A percentile compares a stretch with the other conserved stretches of the same genome.
These are phyloP conservation scores for Bujurquina vittata DNA, from an alignment of 2,113 vertebrate genomes.

Conservation along the genomic window DNA sequence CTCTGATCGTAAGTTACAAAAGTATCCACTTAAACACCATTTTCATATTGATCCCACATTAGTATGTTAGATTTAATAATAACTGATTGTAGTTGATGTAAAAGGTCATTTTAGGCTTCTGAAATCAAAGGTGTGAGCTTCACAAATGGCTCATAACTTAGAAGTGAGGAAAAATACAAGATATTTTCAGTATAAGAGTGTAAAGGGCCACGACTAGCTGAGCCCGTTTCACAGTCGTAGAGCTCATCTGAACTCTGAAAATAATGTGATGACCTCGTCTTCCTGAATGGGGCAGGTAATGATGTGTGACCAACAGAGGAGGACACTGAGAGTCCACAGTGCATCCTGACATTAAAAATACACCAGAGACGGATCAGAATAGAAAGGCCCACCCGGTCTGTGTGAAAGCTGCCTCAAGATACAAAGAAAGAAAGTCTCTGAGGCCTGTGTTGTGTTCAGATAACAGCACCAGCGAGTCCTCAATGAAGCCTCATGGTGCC, in stretches of 20 bases:
- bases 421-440: not conserved
- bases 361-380: slow-evolving; percentile 24
- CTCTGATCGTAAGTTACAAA: no score
- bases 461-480: not conserved
- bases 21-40: no score
- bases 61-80: not conserved
- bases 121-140: not conserved
- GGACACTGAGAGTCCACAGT: slow-evolving; percentile 13
- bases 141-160: not conserved
- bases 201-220: not conserved
- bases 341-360: not conserved
- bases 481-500: not conserved
- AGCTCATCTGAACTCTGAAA: not conserved
- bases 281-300: slow-evolving; percentile 25
- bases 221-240: not conserved
- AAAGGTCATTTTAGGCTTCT: not conserved
- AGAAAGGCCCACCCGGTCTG: not conserved
- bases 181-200: not conserved
- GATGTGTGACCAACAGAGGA: slow-evolving; percentile 18
- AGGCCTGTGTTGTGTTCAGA: not conserved
- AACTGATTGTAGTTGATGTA: not conserved
- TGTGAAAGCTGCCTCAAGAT: not conserved
- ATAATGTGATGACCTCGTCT: not conserved
- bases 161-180: not conserved
- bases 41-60: no score